Percentiles rank a stretch among this genome's conserved stretches.
phyloP scores from a whole-genome alignment of 2,113 vertebrate genomes.

The Zosterops japonicus region DNA sequence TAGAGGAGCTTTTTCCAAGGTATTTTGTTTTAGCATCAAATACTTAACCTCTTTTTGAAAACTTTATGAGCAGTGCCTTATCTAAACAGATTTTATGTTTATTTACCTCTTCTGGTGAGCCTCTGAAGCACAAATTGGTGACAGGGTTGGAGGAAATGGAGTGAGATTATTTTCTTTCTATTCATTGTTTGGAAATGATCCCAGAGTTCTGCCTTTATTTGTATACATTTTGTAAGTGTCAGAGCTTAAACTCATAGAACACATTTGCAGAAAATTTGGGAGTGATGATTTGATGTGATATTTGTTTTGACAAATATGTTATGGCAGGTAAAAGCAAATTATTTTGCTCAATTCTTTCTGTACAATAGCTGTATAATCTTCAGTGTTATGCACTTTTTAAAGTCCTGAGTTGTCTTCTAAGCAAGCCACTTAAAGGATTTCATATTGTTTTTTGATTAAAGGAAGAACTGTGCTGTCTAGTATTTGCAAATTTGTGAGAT shows the following conservation, averaged over 20 bases:
- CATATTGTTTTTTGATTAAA: background rate
- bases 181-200: constrained; percentile 11
- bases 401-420: background rate
- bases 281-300: background rate
- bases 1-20: background rate
- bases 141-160: background rate
- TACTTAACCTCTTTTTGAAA: background rate
- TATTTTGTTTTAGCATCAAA: background rate
- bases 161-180: background rate
- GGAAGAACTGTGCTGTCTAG: background rate
- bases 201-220: background rate
- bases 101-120: background rate
- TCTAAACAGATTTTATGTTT: background rate
- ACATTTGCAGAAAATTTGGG: background rate
- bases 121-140: background rate
- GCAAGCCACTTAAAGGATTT: background rate
- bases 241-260: background rate
- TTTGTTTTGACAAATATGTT: background rate
- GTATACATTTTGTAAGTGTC: background rate
- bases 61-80: background rate
- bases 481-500: background rate
- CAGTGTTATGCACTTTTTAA: background rate
- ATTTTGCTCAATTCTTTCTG: background rate
- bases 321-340: background rate
- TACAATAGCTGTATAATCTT: background rate